Evolutionary conservation across 2,113 vertebrate species (phyloP).

Genomic region (Oenanthe melanoleuca): DNA sequence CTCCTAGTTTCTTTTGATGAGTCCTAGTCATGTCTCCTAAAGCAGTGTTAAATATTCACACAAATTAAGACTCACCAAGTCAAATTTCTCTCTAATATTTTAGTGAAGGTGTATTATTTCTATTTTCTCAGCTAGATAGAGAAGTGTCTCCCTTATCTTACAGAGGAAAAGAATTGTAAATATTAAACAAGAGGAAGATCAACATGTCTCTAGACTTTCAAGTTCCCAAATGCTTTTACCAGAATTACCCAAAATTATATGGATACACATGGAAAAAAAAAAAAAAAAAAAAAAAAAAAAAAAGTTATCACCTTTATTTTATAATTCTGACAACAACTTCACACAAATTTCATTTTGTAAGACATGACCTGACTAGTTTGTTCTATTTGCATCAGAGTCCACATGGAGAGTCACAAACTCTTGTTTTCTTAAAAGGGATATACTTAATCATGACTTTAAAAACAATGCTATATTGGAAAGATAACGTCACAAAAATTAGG

Average conservation of each 20-base stretch:
- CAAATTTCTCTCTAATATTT: not conserved
- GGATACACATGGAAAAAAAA: not conserved
- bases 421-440: not conserved
- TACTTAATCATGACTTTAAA: not conserved
- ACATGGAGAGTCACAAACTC: not conserved
- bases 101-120: not conserved
- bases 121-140: not conserved
- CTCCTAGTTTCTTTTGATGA: slow-evolving; percentile 33
- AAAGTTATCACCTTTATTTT: not conserved
- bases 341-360: not conserved
- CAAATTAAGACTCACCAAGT: not conserved
- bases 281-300: not conserved
- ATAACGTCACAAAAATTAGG: slow-evolving; percentile 20
- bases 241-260: not conserved
- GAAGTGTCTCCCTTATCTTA: not conserved
- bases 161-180: not conserved
- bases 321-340: not conserved
- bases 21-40: not conserved
- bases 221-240: not conserved
- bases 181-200: not conserved
- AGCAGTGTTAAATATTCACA: slow-evolving; percentile 2
- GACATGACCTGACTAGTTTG: not conserved
- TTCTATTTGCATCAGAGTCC: not conserved
- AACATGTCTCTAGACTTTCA: not conserved
- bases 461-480: not conserved